Evolutionary conservation across 1,140 invertebrate genomes (phyloP).

Genomic region (Drosophila takahashii): DNA sequence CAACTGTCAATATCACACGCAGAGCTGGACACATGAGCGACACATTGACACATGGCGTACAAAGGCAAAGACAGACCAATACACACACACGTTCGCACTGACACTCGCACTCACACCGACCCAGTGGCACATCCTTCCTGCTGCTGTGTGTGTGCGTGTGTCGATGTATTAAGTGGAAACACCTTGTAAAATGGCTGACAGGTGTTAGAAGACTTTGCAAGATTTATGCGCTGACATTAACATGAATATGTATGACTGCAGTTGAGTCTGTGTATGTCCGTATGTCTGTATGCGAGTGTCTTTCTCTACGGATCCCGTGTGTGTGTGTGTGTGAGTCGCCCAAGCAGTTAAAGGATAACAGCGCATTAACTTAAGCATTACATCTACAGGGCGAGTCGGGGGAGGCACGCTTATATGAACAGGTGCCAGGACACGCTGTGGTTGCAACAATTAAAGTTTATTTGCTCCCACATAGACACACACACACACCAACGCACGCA

Average conservation of each 20-base stretch:
- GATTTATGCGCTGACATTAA: conserved; percentile 83
- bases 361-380: conserved; percentile 82
- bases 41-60: conserved; percentile 81
- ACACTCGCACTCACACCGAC: conserved; percentile 15
- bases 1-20: conserved; percentile 79
- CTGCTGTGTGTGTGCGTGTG: conserved; percentile 28
- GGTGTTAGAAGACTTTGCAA: conserved; percentile 83
- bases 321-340: conserved; percentile 46
- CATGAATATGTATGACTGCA: conserved; percentile 79
- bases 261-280: conserved; percentile 18
- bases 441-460: conserved; percentile 83
- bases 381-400: conserved; percentile 49
- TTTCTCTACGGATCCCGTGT: not conserved
- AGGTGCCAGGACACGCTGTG: conserved; percentile 74
- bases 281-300: not conserved
- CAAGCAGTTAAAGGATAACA: conserved; percentile 82
- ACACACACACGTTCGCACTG: conserved; percentile 15
- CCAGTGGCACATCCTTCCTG: conserved; percentile 25
- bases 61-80: conserved; percentile 59
- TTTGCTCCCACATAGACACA: conserved; percentile 67
- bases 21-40: conserved; percentile 78
- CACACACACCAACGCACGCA: conserved; percentile 14
- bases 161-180: conserved; percentile 81
- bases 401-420: conserved; percentile 53
- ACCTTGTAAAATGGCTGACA: conserved; percentile 83